Conservation (phyloP, 2,113 vertebrate species). For the Zootoca vivipara region DNA sequence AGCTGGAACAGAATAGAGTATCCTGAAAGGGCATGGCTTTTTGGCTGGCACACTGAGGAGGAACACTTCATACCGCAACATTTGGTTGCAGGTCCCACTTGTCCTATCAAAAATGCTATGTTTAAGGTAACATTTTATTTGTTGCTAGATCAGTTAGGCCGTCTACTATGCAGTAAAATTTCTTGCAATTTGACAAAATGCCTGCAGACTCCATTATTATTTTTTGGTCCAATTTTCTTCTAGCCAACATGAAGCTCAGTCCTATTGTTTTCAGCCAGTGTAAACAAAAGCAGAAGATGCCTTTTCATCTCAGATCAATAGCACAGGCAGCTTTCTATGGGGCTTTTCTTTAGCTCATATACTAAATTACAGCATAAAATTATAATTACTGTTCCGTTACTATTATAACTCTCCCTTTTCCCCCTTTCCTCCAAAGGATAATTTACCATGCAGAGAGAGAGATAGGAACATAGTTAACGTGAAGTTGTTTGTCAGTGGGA, state of each 20-base stretch:
- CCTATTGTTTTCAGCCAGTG: conserved; percentile 10
- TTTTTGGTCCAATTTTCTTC: conserved; percentile 25
- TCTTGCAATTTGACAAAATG: conserved; percentile 6
- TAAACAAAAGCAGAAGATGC: conserved; percentile 33
- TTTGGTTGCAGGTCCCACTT: not conserved
- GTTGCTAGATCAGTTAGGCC: not conserved
- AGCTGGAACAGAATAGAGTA: not conserved
- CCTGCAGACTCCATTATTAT: not conserved
- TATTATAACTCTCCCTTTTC: conserved; percentile 12
- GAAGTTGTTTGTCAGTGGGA: not conserved
- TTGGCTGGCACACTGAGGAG: not conserved
- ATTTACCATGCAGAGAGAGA: not conserved
- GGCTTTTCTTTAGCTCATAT: not conserved
- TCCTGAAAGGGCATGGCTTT: not conserved
- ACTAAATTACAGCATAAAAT: conserved; percentile 18
- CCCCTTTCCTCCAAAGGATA: conserved; percentile 5
- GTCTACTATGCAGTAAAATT: not conserved
- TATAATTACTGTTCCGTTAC: conserved; percentile 9
- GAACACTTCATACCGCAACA: not conserved
- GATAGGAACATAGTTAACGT: not conserved
- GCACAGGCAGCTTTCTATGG: not conserved
- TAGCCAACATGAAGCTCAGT: not conserved
- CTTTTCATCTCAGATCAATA: conserved; percentile 34
- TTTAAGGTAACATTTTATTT: conserved; percentile 14
- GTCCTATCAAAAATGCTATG: not conserved